phyloP scores from a whole-genome alignment of 2,888 invertebrate species.

The Drosophila barbarae region DNA sequence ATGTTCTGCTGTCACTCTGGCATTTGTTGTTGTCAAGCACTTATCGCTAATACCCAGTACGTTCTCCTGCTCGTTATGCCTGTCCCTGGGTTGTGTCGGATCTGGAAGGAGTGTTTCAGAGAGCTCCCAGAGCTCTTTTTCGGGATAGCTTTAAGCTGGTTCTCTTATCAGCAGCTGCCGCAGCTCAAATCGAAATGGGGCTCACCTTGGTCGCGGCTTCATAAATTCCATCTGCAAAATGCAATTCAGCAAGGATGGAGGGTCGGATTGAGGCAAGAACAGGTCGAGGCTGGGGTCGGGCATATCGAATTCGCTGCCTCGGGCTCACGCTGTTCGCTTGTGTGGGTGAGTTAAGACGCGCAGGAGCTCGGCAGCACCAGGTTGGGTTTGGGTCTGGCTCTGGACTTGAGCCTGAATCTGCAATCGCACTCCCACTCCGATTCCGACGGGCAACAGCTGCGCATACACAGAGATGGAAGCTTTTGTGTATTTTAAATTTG shows the following conservation, averaged over 20 bases:
- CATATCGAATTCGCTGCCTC: constrained; percentile 54
- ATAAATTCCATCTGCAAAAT: constrained; percentile 67
- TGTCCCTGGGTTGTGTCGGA: constrained; percentile 1
- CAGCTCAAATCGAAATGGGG: constrained; percentile 14
- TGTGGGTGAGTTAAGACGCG: constrained; percentile 8
- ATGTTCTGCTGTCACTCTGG: constrained; percentile 24
- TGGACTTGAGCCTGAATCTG: constrained; percentile 16
- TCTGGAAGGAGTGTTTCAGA: background rate
- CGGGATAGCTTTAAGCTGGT: constrained; percentile 3
- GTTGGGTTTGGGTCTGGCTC: constrained; percentile 13
- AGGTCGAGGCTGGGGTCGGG: constrained; percentile 2
- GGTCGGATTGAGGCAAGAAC: constrained; percentile 1
- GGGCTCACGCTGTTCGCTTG: constrained; percentile 13
- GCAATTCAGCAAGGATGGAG: constrained; percentile 57
- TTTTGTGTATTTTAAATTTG: constrained; percentile 46
- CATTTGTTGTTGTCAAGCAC: constrained; percentile 33
- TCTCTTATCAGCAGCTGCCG: constrained; percentile 34
- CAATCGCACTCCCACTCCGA: background rate
- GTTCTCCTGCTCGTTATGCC: background rate
- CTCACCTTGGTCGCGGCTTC: constrained; percentile 39
- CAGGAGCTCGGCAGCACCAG: constrained; percentile 16
- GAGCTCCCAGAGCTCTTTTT: background rate
- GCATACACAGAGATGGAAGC: constrained; percentile 43
- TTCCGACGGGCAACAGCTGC: constrained; percentile 57
- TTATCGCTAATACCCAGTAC: constrained; percentile 21